Conservation (phyloP, 1,140 invertebrate genomes). For the Oryctes rhinoceros region DNA sequence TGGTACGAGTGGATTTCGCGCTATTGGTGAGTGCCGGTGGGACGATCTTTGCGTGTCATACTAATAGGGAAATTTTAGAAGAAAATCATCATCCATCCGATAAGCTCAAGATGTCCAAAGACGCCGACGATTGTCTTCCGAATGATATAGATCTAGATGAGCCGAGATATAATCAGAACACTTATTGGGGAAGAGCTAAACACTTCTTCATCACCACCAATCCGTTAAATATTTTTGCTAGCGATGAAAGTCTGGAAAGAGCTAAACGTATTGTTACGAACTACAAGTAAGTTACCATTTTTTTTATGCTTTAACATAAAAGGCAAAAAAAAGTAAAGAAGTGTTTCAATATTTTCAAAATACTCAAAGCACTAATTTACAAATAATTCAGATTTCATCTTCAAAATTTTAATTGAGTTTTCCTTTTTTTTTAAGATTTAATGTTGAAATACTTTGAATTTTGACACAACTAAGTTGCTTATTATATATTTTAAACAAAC, state of each 20-base stretch:
- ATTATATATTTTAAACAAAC: too few species aligned
- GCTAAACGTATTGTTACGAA: conserved; percentile 77
- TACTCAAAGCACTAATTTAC: too few species aligned
- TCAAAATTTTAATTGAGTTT: too few species aligned
- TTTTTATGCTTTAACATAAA: not conserved
- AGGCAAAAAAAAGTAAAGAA: too few species aligned
- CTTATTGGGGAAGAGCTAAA: conserved; percentile 84
- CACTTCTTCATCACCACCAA: conserved; percentile 94
- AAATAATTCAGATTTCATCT: too few species aligned
- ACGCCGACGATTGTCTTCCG: not conserved
- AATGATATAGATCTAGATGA: conserved; percentile 75
- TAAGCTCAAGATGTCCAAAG: not conserved
- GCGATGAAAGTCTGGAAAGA: conserved; percentile 73
- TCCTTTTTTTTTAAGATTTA: too few species aligned
- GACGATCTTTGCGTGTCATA: not conserved
- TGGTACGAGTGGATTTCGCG: not conserved
- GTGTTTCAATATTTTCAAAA: too few species aligned
- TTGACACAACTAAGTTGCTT: too few species aligned
- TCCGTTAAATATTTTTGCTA: conserved; percentile 84
- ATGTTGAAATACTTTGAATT: too few species aligned
- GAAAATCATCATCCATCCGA: not conserved
- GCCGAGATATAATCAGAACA: conserved; percentile 87
- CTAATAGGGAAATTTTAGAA: not conserved
- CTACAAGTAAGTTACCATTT: conserved; percentile 69
- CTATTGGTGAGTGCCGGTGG: not conserved